Evolutionary conservation across 2,113 vertebrate species (phyloP).

Genomic region (Melozone crissalis): DNA sequence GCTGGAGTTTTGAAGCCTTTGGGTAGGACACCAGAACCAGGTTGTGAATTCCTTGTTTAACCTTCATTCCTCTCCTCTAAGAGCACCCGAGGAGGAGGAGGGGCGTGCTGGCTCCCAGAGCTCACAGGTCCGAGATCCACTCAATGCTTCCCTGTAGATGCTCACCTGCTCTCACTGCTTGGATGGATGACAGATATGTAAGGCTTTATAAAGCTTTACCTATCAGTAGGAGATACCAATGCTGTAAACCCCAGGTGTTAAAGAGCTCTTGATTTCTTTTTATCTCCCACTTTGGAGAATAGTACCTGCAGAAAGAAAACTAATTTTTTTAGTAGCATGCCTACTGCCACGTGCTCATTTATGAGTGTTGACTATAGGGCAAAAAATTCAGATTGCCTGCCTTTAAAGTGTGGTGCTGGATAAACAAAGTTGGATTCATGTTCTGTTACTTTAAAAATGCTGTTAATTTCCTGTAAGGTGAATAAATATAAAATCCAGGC

Average conservation of each 20-base stretch:
- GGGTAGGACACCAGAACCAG: neutral
- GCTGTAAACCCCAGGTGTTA: neutral
- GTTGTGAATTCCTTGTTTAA: constrained; percentile 7
- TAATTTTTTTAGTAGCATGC: neutral
- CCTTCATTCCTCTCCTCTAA: neutral
- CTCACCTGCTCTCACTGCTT: neutral
- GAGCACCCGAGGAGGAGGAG: neutral
- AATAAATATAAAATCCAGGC: neutral
- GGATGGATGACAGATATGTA: neutral
- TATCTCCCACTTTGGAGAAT: neutral
- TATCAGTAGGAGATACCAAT: neutral
- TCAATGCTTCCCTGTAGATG: neutral
- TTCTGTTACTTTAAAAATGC: neutral
- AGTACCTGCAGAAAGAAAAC: neutral
- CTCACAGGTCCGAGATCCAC: neutral
- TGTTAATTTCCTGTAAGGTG: neutral
- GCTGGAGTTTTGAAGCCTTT: neutral
- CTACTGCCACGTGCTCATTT: neutral
- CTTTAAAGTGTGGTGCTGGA: neutral
- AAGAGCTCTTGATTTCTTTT: neutral
- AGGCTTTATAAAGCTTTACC: neutral
- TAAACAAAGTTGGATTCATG: neutral
- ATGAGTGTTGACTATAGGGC: neutral
- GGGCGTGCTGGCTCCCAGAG: rapidly evolving
- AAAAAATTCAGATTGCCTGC: neutral